Evolutionary conservation across 2,888 invertebrate genomes (phyloP).

Genomic region (Rhabditoides inermis): DNA sequence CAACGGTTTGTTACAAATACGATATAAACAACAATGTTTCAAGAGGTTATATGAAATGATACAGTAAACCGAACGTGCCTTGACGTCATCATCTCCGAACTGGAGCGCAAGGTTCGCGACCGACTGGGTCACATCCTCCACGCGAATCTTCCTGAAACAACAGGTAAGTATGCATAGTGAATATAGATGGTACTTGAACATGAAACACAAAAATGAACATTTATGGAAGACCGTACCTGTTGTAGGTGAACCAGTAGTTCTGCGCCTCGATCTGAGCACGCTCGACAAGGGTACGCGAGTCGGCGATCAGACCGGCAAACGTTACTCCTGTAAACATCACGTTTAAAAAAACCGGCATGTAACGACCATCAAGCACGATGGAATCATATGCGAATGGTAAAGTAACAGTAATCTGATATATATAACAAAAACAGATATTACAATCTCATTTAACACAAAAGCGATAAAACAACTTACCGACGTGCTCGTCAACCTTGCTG

Average conservation of each 20-base stretch:
- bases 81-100: conserved; percentile 94
- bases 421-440: background rate
- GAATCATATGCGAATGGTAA: background rate
- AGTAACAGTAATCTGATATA: background rate
- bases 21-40: too few species aligned
- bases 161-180: too few species aligned
- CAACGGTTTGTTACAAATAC: too few species aligned
- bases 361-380: background rate
- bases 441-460: background rate
- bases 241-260: conserved; percentile 52
- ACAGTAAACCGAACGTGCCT: conserved; percentile 56
- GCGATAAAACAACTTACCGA: conserved; percentile 61
- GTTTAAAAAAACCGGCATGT: background rate
- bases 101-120: conserved; percentile 97
- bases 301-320: conserved; percentile 78
- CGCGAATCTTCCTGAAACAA: conserved; percentile 53
- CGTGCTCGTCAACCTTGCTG: conserved; percentile 92
- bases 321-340: conserved; percentile 35
- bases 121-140: conserved; percentile 94
- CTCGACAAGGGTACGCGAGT: conserved; percentile 85
- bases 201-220: too few species aligned
- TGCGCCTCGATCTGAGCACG: conserved; percentile 83
- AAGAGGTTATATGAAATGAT: too few species aligned
- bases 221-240: conserved; percentile 11
- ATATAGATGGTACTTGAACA: too few species aligned